phyloP scores from a whole-genome alignment of 2,888 invertebrate species.

The Itoplectis maculator region DNA sequence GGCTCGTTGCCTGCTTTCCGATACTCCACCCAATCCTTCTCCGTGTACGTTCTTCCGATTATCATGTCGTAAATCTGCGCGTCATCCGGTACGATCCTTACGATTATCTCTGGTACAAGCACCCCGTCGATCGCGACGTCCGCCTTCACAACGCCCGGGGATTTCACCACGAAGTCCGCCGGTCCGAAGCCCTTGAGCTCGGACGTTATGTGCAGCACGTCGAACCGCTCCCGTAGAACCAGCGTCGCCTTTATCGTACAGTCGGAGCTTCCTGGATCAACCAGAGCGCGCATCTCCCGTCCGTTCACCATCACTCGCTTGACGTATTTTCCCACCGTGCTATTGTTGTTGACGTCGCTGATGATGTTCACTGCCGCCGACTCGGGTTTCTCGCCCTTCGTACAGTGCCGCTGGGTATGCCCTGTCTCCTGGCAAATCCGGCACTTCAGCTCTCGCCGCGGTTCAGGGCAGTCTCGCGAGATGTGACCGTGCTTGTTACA shows the following conservation, averaged over 20 bases:
- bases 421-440: constrained; percentile 19
- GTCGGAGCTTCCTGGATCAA: constrained; percentile 41
- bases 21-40: constrained; percentile 19
- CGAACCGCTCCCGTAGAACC: background rate
- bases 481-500: constrained; percentile 35
- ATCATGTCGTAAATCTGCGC: constrained; percentile 26
- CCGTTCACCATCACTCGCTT: constrained; percentile 33
- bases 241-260: constrained; percentile 40
- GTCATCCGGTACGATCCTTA: constrained; percentile 32
- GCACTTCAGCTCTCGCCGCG: constrained; percentile 4
- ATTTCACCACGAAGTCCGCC: background rate
- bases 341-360: background rate
- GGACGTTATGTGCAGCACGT: background rate
- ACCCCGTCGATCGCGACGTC: constrained; percentile 17
- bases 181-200: constrained; percentile 34
- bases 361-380: background rate
- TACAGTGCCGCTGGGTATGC: constrained; percentile 39
- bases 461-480: constrained; percentile 22
- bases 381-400: background rate
- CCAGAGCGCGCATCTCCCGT: constrained; percentile 20
- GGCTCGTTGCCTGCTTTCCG: constrained; percentile 10
- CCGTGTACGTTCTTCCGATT: constrained; percentile 43
- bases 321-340: constrained; percentile 37
- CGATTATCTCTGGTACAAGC: background rate
- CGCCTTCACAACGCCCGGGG: background rate